Percentiles rank a stretch among this genome's conserved stretches.
These are phyloP conservation scores for Condylura cristata DNA, from an alignment of 2,113 vertebrate species.

Conservation along the genomic window DNA sequence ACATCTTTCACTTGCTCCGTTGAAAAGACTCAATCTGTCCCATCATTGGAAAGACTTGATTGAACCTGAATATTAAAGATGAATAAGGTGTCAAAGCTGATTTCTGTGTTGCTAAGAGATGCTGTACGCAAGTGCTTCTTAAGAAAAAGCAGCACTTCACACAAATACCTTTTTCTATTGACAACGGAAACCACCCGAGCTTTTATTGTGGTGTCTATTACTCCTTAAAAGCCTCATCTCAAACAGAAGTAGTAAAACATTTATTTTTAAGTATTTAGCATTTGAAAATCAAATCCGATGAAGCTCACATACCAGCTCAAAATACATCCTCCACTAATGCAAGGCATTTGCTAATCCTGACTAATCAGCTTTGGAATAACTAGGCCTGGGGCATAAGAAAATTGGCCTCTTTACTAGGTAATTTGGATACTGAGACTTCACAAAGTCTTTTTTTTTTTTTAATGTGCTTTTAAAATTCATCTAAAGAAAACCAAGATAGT, in stretches of 20 bases:
- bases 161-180: slow-evolving; percentile 25
- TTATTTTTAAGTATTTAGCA: slow-evolving; percentile 60
- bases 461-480: neutral
- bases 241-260: slow-evolving; percentile 58
- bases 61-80: slow-evolving; percentile 64
- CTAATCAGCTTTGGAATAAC: too few species aligned
- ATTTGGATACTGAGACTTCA: neutral
- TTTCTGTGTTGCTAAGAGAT: slow-evolving; percentile 67
- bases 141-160: neutral
- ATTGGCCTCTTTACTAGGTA: neutral
- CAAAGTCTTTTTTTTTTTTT: neutral
- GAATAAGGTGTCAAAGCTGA: slow-evolving; percentile 63
- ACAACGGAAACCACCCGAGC: neutral
- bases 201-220: slow-evolving; percentile 58
- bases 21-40: slow-evolving; percentile 43
- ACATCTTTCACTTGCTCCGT: slow-evolving; percentile 32
- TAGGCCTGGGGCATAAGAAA: neutral
- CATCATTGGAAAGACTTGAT: slow-evolving; percentile 39
- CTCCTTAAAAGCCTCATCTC: slow-evolving; percentile 60
- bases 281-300: slow-evolving; percentile 42
- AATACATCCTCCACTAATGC: neutral
- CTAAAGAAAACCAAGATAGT: neutral
- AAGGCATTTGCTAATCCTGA: too few species aligned
- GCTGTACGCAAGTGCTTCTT: slow-evolving; percentile 1
- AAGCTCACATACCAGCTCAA: neutral